Conservation (phyloP, 2,888 invertebrate species). For the Mimumesa dahlbomi region DNA sequence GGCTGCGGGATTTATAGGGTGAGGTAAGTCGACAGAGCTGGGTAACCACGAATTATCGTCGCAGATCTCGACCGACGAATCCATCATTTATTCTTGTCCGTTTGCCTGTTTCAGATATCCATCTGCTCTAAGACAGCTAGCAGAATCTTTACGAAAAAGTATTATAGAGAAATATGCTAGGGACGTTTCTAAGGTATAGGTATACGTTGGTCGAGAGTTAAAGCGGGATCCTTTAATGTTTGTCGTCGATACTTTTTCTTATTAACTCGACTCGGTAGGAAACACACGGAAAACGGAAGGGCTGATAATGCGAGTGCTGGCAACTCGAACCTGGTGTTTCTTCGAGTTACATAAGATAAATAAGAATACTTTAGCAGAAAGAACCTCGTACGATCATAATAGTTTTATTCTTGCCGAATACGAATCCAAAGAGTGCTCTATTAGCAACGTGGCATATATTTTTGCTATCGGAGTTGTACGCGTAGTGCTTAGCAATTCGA, state of each 20-base stretch:
- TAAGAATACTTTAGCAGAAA: too few relatives aligned
- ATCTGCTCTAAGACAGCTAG: slow-evolving; percentile 61
- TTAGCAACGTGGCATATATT: slow-evolving; percentile 2
- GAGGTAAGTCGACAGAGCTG: slow-evolving; percentile 83
- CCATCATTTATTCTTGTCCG: background rate
- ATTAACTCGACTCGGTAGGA: slow-evolving; percentile 5
- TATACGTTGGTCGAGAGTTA: background rate
- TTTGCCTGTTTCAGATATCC: slow-evolving; percentile 75
- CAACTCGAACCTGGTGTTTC: background rate
- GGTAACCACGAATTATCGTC: background rate
- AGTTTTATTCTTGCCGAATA: slow-evolving; percentile 28
- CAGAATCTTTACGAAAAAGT: slow-evolving; percentile 51
- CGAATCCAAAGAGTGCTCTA: slow-evolving; percentile 39
- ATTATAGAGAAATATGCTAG: slow-evolving; percentile 17
- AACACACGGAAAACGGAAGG: background rate
- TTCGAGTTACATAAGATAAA: background rate
- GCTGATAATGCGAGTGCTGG: slow-evolving; percentile 55
- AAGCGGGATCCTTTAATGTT: too few relatives aligned
- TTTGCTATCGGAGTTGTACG: background rate
- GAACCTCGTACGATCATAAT: too few relatives aligned
- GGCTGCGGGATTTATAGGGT: slow-evolving; percentile 88
- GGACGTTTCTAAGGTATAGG: background rate
- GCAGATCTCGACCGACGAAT: background rate
- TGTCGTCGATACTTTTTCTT: too few relatives aligned
- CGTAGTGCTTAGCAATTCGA: slow-evolving; percentile 3